phyloP scores from a whole-genome alignment of 2,113 vertebrate genomes.

The Pseudopipra pipra region DNA sequence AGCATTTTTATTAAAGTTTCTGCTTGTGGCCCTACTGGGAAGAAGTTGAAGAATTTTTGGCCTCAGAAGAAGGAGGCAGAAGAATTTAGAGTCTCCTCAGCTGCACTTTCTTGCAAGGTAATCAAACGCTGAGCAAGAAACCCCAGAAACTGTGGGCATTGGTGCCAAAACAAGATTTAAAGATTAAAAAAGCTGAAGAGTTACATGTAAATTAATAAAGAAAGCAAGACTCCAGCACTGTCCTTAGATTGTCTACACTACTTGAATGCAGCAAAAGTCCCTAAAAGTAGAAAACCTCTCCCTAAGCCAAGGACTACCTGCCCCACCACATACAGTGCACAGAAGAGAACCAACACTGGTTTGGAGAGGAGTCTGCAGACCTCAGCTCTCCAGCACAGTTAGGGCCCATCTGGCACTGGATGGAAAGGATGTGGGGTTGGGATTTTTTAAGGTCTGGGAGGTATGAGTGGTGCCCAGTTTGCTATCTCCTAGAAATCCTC shows the following conservation, averaged over 20 bases:
- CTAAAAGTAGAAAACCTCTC: background rate
- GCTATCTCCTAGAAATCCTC: background rate
- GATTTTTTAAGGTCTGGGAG: background rate
- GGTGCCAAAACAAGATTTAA: background rate
- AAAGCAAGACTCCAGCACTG: background rate
- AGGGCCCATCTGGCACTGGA: background rate
- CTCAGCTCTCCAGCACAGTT: background rate
- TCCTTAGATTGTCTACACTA: background rate
- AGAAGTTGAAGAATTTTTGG: background rate
- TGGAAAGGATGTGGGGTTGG: rapidly evolving
- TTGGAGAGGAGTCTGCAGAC: background rate
- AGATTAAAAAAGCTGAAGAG: background rate
- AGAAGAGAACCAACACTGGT: background rate
- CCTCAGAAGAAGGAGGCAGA: background rate
- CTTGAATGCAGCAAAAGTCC: background rate
- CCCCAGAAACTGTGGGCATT: background rate
- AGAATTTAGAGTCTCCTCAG: background rate
- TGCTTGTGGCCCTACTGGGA: background rate
- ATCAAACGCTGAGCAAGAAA: background rate
- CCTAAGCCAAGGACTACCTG: background rate
- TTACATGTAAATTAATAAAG: background rate
- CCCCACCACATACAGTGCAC: rapidly evolving
- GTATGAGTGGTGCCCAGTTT: rapidly evolving
- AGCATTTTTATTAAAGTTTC: background rate
- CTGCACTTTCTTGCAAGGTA: background rate